Base-by-base conservation (phyloP, 2,888 invertebrate species). In the Zygothrica quintamaculata region DNA sequence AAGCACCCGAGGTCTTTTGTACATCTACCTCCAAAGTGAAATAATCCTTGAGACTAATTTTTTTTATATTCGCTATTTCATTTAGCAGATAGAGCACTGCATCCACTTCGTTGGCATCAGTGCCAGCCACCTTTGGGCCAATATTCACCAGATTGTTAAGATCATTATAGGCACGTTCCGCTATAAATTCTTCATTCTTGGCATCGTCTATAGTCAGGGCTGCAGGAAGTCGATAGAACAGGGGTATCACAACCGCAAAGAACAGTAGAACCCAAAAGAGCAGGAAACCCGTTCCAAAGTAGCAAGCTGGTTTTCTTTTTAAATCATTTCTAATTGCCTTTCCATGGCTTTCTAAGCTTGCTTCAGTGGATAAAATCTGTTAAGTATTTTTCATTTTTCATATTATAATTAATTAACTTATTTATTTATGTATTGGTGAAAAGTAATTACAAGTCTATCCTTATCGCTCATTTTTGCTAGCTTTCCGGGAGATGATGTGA, bases 121-220 rank as follows among this genome's bases (percentile, higher is more conserved):
- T 95, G 6, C 96, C 96, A 9, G 93, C 92, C 2, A 94, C 92
- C 73, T 94, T 92, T 0, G 95, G 94, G 0, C 96, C 96, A 47
- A 95, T 90, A 34, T 69, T 89, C 29, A 7, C 66, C 13, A 12
- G 44, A 47, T 58, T 42, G 16, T 51, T 53, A 1, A 69, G 50
- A 0, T 33, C 39, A 2, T 55, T 18, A 5, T 93, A 91, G 0
- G 96, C 95, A 73, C 94, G 91, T 88, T 95, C 94, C 6, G 94
- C 94, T 55, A 94, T 93, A 85, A 95, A 95, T 56, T 91, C 89
- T 8, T 91, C 92, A 48, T 88, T 48, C 0, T 65, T 16, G 0
- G 36, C 52, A 57, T 88, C 87, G n/a, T 86, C 70, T 1, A 87
- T 36, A 1, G 43, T 76, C 1, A 89, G 29, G 0, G 82, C 76